Percentiles rank a stretch among this genome's conserved stretches.
Evolutionary conservation across 2,888 invertebrate species (phyloP).

Genomic region (Oscheius sp.): DNA sequence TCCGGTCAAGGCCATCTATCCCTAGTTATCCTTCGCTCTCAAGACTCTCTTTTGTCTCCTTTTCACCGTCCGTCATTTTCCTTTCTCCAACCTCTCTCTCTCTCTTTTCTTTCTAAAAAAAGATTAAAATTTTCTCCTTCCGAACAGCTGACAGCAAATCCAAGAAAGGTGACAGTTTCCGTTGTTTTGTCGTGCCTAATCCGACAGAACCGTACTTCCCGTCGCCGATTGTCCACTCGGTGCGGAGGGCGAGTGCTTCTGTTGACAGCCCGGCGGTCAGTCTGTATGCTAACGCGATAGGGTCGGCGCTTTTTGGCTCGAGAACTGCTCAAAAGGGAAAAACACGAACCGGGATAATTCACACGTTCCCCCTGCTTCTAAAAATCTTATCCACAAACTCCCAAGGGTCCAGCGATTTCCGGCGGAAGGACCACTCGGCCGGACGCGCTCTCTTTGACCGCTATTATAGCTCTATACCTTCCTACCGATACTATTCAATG

Average conservation of each 20-base stretch:
- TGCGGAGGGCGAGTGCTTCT: background rate
- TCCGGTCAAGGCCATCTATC: too few relatives aligned
- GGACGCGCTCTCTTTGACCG: background rate
- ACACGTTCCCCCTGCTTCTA: background rate
- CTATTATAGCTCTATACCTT: constrained; percentile 3
- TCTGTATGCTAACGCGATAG: constrained; percentile 25
- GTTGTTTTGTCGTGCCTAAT: constrained; percentile 14
- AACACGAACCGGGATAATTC: background rate
- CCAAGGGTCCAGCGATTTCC: background rate
- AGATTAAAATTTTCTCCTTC: too few relatives aligned
- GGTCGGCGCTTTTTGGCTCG: constrained; percentile 21
- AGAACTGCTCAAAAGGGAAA: background rate
- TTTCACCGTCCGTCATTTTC: too few relatives aligned
- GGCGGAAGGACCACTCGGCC: constrained; percentile 8
- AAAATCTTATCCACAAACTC: background rate
- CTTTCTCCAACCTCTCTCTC: too few relatives aligned
- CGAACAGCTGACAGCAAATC: too few relatives aligned
- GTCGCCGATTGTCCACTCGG: background rate
- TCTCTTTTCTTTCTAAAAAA: too few relatives aligned
- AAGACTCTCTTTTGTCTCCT: too few relatives aligned
- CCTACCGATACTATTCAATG: background rate
- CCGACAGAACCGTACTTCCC: constrained; percentile 6
- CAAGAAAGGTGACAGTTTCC: too few relatives aligned
- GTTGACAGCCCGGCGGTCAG: constrained; percentile 21
- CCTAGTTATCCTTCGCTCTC: too few relatives aligned